phyloP scores from a whole-genome alignment of 2,113 vertebrate species.

The Hippoglossus stenolepis region DNA sequence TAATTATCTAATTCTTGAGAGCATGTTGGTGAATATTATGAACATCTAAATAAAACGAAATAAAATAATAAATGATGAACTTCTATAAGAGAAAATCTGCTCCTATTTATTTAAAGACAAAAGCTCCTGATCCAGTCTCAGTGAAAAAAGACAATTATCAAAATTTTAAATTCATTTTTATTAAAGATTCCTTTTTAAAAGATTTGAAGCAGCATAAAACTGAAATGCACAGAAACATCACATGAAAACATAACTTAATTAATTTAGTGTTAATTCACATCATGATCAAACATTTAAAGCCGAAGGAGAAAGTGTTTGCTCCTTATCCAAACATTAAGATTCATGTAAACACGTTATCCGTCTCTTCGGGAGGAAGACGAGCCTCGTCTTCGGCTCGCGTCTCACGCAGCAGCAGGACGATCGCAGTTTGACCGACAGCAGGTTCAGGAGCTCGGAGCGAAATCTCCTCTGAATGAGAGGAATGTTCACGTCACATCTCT shows the following conservation, averaged over 20 bases:
- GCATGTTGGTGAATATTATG: too few species aligned
- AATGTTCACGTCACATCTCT: background rate
- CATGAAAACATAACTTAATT: constrained; percentile 16
- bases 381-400: background rate
- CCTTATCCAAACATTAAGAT: constrained; percentile 19
- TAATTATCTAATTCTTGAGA: too few species aligned
- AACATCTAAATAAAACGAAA: background rate
- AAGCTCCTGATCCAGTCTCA: too few species aligned
- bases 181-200: constrained; percentile 47
- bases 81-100: too few species aligned
- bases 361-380: background rate
- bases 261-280: constrained; percentile 7
- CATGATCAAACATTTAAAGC: background rate
- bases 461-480: background rate
- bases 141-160: background rate
- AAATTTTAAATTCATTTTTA: constrained; percentile 36
- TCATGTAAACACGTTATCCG: constrained; percentile 46
- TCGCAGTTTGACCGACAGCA: constrained; percentile 24
- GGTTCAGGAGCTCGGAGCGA: background rate
- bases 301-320: background rate
- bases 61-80: background rate
- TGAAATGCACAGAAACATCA: constrained; percentile 22
- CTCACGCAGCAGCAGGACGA: background rate
- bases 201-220: constrained; percentile 30
- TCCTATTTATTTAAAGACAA: too few species aligned